These are phyloP conservation scores for Yponomeuta cagnagella DNA, from an alignment of 2,888 invertebrate species.

Conservation along the genomic window DNA sequence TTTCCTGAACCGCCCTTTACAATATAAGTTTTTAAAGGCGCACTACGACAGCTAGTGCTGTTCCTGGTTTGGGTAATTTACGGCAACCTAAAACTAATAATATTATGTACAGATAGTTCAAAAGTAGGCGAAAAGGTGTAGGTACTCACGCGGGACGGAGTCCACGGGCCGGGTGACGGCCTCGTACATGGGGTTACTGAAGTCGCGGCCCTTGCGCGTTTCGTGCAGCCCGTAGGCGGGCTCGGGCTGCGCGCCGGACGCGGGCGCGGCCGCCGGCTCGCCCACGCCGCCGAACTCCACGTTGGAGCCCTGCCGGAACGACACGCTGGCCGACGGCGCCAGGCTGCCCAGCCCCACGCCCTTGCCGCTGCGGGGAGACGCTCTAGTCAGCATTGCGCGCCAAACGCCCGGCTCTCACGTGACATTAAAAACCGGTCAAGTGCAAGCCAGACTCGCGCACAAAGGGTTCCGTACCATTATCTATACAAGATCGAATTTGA, in stretches of 20 bases:
- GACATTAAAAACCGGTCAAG: too few relatives aligned
- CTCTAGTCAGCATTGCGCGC: too few relatives aligned
- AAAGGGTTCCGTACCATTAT: too few relatives aligned
- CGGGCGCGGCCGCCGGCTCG: constrained; percentile 36
- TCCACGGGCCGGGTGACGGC: constrained; percentile 80
- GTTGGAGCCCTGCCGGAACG: constrained; percentile 94
- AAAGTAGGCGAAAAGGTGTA: too few relatives aligned
- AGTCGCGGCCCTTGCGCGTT: constrained; percentile 88
- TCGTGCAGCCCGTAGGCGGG: constrained; percentile 87
- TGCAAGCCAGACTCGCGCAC: too few relatives aligned
- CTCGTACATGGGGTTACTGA: constrained; percentile 99
- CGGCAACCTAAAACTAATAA: too few relatives aligned
- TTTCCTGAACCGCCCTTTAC: too few relatives aligned
- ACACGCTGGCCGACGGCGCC: constrained; percentile 92
- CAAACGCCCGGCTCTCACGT: too few relatives aligned
- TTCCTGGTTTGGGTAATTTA: neutral
- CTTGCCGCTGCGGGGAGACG: constrained; percentile 79
- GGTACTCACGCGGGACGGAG: too few relatives aligned
- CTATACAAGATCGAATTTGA: too few relatives aligned
- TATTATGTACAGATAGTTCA: too few relatives aligned
- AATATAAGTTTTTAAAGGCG: too few relatives aligned
- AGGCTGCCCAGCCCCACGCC: constrained; percentile 85
- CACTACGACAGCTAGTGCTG: neutral
- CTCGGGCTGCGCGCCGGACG: constrained; percentile 47
- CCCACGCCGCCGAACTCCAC: constrained; percentile 85